Evolutionary conservation across 1,140 invertebrate species (phyloP).

Genomic region (Drosophila oshimai): DNA sequence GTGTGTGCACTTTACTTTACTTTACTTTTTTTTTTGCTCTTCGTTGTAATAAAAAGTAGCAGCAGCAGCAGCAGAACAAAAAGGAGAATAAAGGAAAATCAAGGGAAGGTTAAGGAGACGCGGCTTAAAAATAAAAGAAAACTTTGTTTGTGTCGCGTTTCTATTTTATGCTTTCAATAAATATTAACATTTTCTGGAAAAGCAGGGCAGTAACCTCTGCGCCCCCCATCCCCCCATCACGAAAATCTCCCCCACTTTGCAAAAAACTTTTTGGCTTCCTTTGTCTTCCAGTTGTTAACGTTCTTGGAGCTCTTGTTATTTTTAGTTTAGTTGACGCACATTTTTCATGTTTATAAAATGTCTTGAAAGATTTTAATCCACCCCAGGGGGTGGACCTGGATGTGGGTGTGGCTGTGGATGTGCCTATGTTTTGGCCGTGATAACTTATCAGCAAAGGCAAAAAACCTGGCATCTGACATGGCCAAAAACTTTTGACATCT

Average conservation of each 20-base stretch:
- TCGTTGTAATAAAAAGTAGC: conserved; percentile 34
- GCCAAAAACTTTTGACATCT: conserved; percentile 7
- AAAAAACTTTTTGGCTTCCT: conserved; percentile 19
- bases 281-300: conserved; percentile 15
- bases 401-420: not conserved
- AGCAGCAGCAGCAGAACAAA: not conserved
- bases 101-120: conserved; percentile 11
- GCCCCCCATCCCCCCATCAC: not conserved
- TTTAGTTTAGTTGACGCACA: conserved; percentile 49
- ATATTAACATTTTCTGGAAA: conserved; percentile 50
- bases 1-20: conserved; percentile 37
- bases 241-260: not conserved
- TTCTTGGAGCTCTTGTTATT: conserved; percentile 29
- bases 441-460: conserved; percentile 12
- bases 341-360: conserved; percentile 61
- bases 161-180: conserved; percentile 60
- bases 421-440: not conserved
- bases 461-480: conserved; percentile 15
- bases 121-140: conserved; percentile 8
- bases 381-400: not conserved
- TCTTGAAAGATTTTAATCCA: conserved; percentile 62
- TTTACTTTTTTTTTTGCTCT: conserved; percentile 22
- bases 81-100: conserved; percentile 4
- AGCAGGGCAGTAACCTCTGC: not conserved
- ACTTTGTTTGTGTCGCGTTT: conserved; percentile 34